Percentiles rank a stretch among this genome's conserved stretches.
Evolutionary conservation across 2,797 vertebrate species (phyloP).

Genomic region (Scleropages formosus): DNA sequence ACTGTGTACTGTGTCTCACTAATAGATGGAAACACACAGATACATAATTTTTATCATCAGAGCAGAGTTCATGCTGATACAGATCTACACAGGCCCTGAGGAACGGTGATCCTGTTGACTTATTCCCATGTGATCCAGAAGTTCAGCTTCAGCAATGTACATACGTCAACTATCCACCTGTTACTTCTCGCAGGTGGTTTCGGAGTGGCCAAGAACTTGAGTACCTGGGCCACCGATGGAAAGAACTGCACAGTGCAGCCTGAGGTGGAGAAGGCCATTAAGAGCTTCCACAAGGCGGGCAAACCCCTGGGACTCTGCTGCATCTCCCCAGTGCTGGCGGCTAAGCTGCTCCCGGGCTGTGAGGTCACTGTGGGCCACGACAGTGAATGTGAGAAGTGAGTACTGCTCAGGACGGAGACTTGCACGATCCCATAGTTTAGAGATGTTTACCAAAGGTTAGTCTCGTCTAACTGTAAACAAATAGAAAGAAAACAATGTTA

Average conservation of each 20-base stretch:
- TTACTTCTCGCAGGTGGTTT: conserved; percentile 72
- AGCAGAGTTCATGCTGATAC: too few relatives aligned
- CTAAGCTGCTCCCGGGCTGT: conserved; percentile 78
- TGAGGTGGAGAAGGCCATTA: conserved; percentile 77
- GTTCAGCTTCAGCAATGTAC: neutral
- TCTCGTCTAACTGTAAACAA: neutral
- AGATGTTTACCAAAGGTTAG: neutral
- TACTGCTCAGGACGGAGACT: conserved; percentile 34
- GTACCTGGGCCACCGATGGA: conserved; percentile 85
- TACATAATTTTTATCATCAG: too few relatives aligned
- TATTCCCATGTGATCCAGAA: neutral
- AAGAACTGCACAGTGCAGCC: conserved; percentile 76
- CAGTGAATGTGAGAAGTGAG: conserved; percentile 72
- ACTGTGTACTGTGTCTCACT: neutral
- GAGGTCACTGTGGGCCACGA: conserved; percentile 91
- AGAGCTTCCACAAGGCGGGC: conserved; percentile 77
- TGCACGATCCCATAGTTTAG: neutral
- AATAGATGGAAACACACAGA: too few relatives aligned
- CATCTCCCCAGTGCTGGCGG: conserved; percentile 83
- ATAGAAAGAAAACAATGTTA: neutral
- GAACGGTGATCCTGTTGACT: too few relatives aligned
- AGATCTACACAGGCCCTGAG: too few relatives aligned
- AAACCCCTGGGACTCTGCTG: conserved; percentile 91
- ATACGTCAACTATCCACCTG: neutral
- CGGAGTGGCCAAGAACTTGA: conserved; percentile 85